phyloP scores from a whole-genome alignment of 2,888 invertebrate species.

The Cryptus viduatorius region DNA sequence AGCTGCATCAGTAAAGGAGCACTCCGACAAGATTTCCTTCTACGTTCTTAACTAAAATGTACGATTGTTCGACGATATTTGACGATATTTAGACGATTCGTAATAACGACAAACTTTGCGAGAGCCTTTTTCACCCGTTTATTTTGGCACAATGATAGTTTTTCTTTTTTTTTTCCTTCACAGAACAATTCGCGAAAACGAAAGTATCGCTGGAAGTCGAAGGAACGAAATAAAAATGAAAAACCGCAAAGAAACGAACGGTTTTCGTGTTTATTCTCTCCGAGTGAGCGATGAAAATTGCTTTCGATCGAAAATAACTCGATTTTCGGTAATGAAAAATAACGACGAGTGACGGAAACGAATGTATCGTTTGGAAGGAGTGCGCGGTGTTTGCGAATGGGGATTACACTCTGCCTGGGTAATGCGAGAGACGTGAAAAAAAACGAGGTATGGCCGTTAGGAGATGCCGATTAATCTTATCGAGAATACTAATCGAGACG shows the following conservation, averaged over 20 bases:
- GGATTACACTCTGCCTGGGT: not conserved
- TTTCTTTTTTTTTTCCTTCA: not conserved
- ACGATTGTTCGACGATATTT: not conserved
- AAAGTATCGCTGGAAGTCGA: no score
- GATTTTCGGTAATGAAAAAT: not conserved
- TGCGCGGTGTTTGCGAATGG: not conserved
- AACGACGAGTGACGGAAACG: not conserved
- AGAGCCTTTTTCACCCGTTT: not conserved
- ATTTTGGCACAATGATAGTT: not conserved
- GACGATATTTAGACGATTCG: not conserved
- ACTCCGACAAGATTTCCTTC: not conserved
- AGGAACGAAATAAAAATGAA: not conserved
- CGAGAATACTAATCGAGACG: slow-evolving; percentile 1
- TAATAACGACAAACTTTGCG: not conserved
- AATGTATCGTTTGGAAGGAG: not conserved
- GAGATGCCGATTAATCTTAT: slow-evolving; percentile 8
- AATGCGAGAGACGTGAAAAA: slow-evolving; percentile 6
- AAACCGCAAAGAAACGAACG: not conserved
- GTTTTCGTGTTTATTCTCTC: no score
- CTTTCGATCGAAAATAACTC: no score
- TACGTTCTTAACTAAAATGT: not conserved
- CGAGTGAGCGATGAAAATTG: no score
- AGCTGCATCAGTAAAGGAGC: slow-evolving; percentile 10
- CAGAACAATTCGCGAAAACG: no score
- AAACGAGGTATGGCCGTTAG: slow-evolving; percentile 1